Evolutionary conservation across 1,140 invertebrate genomes (phyloP), one percentile per base, ranked within the genome.

Genomic region (Agraylea sexmaculata): DNA sequence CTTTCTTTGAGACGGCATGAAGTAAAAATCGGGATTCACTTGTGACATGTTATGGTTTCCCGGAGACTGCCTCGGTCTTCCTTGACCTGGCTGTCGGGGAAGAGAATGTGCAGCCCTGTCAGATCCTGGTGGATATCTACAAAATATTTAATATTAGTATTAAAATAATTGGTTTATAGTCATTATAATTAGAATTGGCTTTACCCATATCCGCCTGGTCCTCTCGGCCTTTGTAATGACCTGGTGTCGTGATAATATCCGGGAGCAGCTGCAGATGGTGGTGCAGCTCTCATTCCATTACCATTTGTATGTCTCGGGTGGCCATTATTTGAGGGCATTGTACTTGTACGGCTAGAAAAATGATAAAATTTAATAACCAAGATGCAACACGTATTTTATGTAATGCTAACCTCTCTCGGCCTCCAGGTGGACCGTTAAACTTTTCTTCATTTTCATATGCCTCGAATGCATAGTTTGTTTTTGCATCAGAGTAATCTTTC

Each of bases 1-100:
- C 58, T 91, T 89, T 34, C 88, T 64, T 53, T 93, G 88, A 20
- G 86, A 89, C 11, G 87, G 88, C 87, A 92, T 91, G 57, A 92
- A 92, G 60, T 92, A 93, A 61, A 92, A 92, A 61, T 93, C 88
- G 0, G 87, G 82, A 45, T 49, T 49, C 20, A 49, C 47, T n/a
- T 41, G 71, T 62, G 53, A 50, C 62, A 2, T 65, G 45, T 20
- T 66, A 62, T 25, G 54, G 43, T 20, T 51, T 11, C 18, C 10
- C 10, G 6, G 13, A 36, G 10, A 12, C 37, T 39, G 37, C 17
- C 28, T 33, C 55, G 32, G 29, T 3, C 45, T 10, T 12, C 41
- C 42, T 27, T 51, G 52, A 13, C 45, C 46, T 0, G 44, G 45
- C n/a, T 60, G 56, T 29, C 56, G 51, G 23, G 57, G 59, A 3